A percentile compares a stretch with the other conserved stretches of the same genome.
phyloP scores from a whole-genome alignment of 64 coral and sea anemone species.

The Montipora capricornis region DNA sequence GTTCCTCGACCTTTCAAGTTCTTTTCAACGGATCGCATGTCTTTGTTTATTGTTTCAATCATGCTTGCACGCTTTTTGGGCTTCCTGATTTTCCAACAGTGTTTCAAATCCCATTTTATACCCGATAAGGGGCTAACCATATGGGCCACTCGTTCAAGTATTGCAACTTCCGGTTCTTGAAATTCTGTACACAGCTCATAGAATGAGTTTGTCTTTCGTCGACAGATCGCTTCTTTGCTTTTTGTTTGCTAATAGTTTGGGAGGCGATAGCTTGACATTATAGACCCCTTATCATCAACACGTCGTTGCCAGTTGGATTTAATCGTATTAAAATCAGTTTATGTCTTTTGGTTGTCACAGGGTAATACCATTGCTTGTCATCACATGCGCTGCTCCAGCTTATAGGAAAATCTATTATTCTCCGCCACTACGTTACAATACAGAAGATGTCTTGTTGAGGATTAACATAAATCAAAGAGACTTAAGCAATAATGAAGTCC shows the following conservation, averaged over 20 bases:
- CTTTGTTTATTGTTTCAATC: slow-evolving; percentile 43
- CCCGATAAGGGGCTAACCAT: slow-evolving; percentile 39
- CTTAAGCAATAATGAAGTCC: slow-evolving; percentile 31
- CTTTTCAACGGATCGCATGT: slow-evolving; percentile 53
- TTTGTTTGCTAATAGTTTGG: slow-evolving; percentile 57
- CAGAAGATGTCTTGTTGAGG: not conserved
- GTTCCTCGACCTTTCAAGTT: slow-evolving; percentile 23
- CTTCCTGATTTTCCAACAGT: not conserved
- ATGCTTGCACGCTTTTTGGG: slow-evolving; percentile 6
- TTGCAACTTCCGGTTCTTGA: slow-evolving; percentile 58
- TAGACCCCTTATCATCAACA: slow-evolving; percentile 53
- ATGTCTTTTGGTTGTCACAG: slow-evolving; percentile 44
- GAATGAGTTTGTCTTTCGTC: slow-evolving; percentile 1
- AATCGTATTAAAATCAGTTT: slow-evolving; percentile 62
- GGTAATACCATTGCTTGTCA: slow-evolving; percentile 24
- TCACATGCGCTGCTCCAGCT: not conserved
- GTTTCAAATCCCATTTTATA: not conserved
- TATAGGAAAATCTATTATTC: slow-evolving; percentile 45
- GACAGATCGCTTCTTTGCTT: not conserved
- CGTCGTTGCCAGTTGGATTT: slow-evolving; percentile 43
- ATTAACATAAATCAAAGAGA: slow-evolving; percentile 24
- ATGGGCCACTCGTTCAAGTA: not conserved
- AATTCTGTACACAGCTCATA: slow-evolving; percentile 30
- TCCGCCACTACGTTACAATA: slow-evolving; percentile 19
- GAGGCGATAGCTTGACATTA: slow-evolving; percentile 50